Conservation (phyloP, 2,113 vertebrate species). For the Prunella fulvescens region DNA sequence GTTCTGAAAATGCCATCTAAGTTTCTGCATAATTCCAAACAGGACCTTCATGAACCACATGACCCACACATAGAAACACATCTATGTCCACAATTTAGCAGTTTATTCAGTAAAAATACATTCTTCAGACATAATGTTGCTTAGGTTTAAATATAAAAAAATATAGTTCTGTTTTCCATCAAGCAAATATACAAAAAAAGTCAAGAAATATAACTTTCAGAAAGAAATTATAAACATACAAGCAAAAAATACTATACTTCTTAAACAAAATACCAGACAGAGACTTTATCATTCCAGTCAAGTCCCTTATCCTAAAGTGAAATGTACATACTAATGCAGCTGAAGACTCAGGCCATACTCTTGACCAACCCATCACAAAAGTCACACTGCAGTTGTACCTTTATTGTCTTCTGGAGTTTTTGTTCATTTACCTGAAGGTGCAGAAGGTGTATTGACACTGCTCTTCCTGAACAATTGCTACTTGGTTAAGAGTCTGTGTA, state of each 20-base stretch:
- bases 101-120: slow-evolving; percentile 16
- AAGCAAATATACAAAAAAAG: not conserved
- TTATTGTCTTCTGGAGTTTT: not conserved
- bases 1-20: not conserved
- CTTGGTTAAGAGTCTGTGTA: not conserved
- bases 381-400: not conserved
- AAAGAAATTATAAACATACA: not conserved
- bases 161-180: not conserved
- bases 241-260: not conserved
- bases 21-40: not conserved
- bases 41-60: not conserved
- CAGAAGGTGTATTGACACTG: not conserved
- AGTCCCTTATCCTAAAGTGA: not conserved
- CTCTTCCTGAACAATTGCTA: not conserved
- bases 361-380: not conserved
- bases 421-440: not conserved
- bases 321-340: not conserved
- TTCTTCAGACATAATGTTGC: not conserved
- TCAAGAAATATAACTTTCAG: not conserved
- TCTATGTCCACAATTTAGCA: not conserved
- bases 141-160: slow-evolving; percentile 25
- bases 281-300: not conserved
- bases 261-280: not conserved
- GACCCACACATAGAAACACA: not conserved
- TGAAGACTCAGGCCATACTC: not conserved